phyloP scores from a whole-genome alignment of 23 tunicate genomes.

The Halocynthia aurantium region DNA sequence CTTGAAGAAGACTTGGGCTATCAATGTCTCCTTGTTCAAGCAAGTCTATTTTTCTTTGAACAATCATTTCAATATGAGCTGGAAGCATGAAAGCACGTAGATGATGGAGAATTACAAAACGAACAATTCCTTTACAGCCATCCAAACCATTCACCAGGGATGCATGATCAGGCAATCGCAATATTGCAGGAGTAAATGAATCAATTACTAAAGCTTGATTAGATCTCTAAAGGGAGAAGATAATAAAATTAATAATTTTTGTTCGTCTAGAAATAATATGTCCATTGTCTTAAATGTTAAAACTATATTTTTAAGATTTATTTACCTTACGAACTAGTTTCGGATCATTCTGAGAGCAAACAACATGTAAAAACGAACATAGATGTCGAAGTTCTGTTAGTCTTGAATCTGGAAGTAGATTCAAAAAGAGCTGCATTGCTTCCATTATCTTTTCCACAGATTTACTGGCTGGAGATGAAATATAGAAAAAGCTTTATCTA shows the following conservation, averaged over 20 bases:
- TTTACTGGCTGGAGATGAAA: conserved; percentile 21
- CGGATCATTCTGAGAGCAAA: conserved; percentile 31
- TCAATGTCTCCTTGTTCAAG: conserved; percentile 54
- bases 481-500: neutral
- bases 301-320: neutral
- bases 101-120: conserved; percentile 40
- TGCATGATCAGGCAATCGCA: conserved; percentile 1
- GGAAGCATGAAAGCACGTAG: conserved; percentile 43
- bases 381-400: conserved; percentile 42
- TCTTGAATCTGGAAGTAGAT: conserved; percentile 41
- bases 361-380: conserved; percentile 39
- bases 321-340: conserved; percentile 32
- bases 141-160: conserved; percentile 16
- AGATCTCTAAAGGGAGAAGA: conserved; percentile 22
- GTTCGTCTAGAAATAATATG: no score
- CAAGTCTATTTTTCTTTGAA: conserved; percentile 35
- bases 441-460: conserved; percentile 46
- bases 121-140: conserved; percentile 35
- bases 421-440: conserved; percentile 46
- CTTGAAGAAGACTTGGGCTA: conserved; percentile 47
- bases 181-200: conserved; percentile 39
- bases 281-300: neutral
- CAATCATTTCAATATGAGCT: conserved; percentile 9
- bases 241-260: no score
- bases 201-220: conserved; percentile 46